Percentiles rank a stretch among this genome's conserved stretches.
These are phyloP conservation scores for Diogma glabrata DNA, from an alignment of 2,888 invertebrate genomes.

Conservation along the genomic window DNA sequence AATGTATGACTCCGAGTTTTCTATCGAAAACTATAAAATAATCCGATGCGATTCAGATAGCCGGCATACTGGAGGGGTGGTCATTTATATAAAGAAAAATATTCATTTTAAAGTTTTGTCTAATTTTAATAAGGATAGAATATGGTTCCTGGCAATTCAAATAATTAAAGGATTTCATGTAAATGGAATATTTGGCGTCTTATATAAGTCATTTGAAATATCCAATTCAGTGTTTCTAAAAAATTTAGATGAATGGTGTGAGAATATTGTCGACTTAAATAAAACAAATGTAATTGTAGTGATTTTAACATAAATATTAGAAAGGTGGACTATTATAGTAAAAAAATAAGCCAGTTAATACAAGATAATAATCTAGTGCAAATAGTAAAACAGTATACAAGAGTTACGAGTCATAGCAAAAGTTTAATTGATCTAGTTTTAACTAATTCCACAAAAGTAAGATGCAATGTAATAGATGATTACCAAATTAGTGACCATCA, in stretches of 20 bases:
- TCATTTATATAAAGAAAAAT: neutral
- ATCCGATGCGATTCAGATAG: neutral
- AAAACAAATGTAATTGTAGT: neutral
- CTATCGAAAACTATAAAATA: neutral
- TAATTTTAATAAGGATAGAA: neutral
- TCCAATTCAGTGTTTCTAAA: neutral
- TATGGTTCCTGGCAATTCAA: neutral
- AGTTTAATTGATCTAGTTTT: neutral
- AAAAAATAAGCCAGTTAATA: neutral
- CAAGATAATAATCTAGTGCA: no score
- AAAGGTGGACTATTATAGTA: no score
- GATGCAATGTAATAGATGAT: neutral
- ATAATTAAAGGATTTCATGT: neutral
- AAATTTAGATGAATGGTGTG: neutral
- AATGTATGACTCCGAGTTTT: no score
- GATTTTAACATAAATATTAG: no score
- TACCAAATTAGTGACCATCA: neutral
- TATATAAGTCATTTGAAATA: neutral
- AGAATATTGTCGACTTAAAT: neutral
- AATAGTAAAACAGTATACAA: no score
- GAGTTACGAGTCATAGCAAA: no score
- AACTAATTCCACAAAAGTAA: neutral
- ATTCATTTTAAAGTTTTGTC: neutral
- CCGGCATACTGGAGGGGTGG: neutral
- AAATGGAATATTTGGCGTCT: no score